phyloP scores from a whole-genome alignment of 2,113 vertebrate genomes.

The Seriola rivoliana region DNA sequence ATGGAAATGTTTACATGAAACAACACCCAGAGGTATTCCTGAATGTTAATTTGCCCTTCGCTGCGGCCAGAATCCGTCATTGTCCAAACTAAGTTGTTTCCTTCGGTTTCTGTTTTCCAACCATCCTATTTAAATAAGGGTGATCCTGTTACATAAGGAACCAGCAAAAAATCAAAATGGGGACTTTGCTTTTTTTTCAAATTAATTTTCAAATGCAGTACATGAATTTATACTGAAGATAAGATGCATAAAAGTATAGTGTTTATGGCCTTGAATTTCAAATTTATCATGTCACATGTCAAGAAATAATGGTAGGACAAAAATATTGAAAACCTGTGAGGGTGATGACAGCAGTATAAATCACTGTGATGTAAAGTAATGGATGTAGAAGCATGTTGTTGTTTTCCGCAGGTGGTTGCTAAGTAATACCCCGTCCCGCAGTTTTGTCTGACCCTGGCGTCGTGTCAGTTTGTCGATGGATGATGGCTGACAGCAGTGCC shows the following conservation, averaged over 20 bases:
- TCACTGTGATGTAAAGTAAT: neutral
- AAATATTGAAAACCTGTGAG: neutral
- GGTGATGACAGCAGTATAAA: neutral
- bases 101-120: neutral
- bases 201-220: neutral
- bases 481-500: constrained; percentile 39
- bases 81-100: constrained; percentile 22
- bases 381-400: neutral
- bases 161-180: neutral
- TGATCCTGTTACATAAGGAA: neutral
- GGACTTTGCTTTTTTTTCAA: neutral
- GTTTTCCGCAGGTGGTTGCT: constrained; percentile 2
- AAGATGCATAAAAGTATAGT: neutral
- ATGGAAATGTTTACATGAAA: constrained; percentile 70
- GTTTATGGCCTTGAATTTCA: neutral
- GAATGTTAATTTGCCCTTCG: constrained; percentile 57
- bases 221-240: neutral
- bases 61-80: constrained; percentile 40
- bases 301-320: neutral
- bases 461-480: constrained; percentile 25
- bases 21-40: constrained; percentile 72
- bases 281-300: neutral
- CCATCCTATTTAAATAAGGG: neutral
- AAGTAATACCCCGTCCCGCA: neutral
- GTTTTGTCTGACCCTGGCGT: constrained; percentile 19